Conservation (phyloP, 2,888 invertebrate genomes). For the Cactoblastis cactorum region DNA sequence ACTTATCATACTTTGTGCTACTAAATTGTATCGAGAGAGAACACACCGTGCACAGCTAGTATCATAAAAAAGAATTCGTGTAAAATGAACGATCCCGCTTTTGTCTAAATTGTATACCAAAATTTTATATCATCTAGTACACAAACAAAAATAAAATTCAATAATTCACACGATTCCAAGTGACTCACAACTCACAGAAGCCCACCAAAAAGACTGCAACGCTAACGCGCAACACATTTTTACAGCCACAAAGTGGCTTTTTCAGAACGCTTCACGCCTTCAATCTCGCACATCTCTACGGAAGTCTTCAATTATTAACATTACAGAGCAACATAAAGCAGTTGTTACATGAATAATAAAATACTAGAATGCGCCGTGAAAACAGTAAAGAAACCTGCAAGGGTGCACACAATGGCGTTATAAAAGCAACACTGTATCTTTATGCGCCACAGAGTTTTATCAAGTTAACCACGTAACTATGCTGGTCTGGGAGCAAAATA, state of each 20-base stretch:
- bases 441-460: too few relatives aligned
- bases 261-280: constrained; percentile 42
- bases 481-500: too few relatives aligned
- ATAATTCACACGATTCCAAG: not conserved
- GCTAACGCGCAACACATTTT: not conserved
- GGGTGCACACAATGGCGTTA: constrained; percentile 65
- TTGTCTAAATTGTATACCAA: too few relatives aligned
- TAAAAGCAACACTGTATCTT: constrained; percentile 74
- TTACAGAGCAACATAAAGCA: constrained; percentile 61
- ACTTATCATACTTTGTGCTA: too few relatives aligned
- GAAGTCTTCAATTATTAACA: constrained; percentile 71
- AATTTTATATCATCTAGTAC: too few relatives aligned
- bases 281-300: constrained; percentile 33
- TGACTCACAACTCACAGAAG: not conserved
- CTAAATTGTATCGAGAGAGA: too few relatives aligned
- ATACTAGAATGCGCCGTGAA: constrained; percentile 63
- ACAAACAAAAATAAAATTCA: too few relatives aligned
- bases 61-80: too few relatives aligned
- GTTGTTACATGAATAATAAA: constrained; percentile 74
- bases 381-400: constrained; percentile 64
- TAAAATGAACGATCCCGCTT: too few relatives aligned
- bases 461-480: too few relatives aligned
- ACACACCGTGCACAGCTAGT: too few relatives aligned
- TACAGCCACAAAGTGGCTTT: constrained; percentile 20
- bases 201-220: not conserved